phyloP scores from a whole-genome alignment of 2,888 invertebrate species.

The Listrodromus nycthemerus region DNA sequence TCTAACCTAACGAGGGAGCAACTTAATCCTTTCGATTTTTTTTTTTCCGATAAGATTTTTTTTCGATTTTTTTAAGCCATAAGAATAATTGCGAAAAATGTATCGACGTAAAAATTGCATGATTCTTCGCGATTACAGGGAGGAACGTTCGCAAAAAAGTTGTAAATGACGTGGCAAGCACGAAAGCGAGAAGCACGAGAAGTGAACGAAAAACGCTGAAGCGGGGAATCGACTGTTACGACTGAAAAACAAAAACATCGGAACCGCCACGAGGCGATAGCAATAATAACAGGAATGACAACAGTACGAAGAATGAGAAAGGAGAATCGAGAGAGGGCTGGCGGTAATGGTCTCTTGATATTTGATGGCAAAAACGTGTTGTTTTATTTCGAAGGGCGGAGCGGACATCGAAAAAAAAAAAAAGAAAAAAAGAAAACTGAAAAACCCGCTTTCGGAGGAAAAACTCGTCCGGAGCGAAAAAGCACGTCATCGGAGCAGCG shows the following conservation, averaged over 20 bases:
- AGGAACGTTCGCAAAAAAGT: slow-evolving; percentile 13
- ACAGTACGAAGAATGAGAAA: slow-evolving; percentile 7
- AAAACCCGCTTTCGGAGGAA: slow-evolving; percentile 10
- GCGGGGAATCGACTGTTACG: slow-evolving; percentile 45
- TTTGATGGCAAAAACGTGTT: slow-evolving; percentile 63
- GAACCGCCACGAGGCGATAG: slow-evolving; percentile 49
- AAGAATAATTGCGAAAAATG: slow-evolving; percentile 43
- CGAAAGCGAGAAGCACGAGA: slow-evolving; percentile 4
- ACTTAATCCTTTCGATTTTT: neutral
- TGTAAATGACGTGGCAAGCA: slow-evolving; percentile 37
- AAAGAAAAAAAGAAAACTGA: slow-evolving; percentile 13
- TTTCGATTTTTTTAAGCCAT: slow-evolving; percentile 21
- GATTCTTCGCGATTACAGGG: slow-evolving; percentile 1
- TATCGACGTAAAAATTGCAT: slow-evolving; percentile 20
- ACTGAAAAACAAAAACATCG: slow-evolving; percentile 1
- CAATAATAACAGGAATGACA: slow-evolving; percentile 52
- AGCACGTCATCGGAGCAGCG: slow-evolving; percentile 30
- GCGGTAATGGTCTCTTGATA: slow-evolving; percentile 75
- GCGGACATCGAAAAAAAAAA: slow-evolving; percentile 10
- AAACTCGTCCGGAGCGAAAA: slow-evolving; percentile 5
- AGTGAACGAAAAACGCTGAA: slow-evolving; percentile 33
- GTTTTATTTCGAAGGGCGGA: slow-evolving; percentile 14
- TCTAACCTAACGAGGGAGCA: neutral
- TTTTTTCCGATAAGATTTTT: too few species aligned
- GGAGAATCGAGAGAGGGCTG: slow-evolving; percentile 66